These are phyloP conservation scores for Strongylocentrotus purpuratus DNA, from an alignment of 35 echinoderm and acorn worm species.

Conservation along the genomic window DNA sequence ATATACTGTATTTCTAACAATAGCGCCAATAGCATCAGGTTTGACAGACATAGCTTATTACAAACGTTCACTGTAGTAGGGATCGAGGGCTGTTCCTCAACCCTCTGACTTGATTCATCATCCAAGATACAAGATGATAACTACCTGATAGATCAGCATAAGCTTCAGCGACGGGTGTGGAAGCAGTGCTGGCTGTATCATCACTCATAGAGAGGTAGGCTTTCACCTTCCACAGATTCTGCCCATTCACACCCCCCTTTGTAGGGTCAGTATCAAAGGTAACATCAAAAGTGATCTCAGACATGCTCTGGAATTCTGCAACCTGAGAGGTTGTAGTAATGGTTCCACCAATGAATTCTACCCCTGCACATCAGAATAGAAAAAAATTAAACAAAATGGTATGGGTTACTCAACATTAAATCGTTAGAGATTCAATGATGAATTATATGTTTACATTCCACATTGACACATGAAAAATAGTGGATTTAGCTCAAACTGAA, in stretches of 20 bases:
- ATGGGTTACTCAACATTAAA: too few relatives aligned
- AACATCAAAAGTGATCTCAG: background rate
- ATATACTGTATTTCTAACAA: too few relatives aligned
- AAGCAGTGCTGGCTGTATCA: slow-evolving; percentile 1
- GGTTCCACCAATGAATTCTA: slow-evolving; percentile 15
- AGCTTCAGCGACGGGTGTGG: background rate
- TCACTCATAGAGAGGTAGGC: background rate
- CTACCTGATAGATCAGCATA: background rate
- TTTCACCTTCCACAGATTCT: background rate
- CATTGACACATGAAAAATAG: too few relatives aligned
- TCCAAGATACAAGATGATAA: background rate
- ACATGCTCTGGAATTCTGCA: background rate
- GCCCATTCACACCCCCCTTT: background rate
- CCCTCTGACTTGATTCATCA: too few relatives aligned
- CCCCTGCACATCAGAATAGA: background rate
- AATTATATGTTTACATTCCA: too few relatives aligned
- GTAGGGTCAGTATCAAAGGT: background rate
- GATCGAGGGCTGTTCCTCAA: too few relatives aligned
- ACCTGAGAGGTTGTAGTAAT: background rate
- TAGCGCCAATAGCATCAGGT: too few relatives aligned
- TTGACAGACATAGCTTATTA: too few relatives aligned
- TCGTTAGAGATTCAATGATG: too few relatives aligned
- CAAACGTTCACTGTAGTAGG: too few relatives aligned
- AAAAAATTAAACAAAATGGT: background rate
- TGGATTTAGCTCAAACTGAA: too few relatives aligned